Percentiles rank a stretch among this genome's conserved stretches.
These are phyloP conservation scores for Poecilia wingei DNA, from an alignment of 2,797 vertebrate genomes.

Conservation along the genomic window DNA sequence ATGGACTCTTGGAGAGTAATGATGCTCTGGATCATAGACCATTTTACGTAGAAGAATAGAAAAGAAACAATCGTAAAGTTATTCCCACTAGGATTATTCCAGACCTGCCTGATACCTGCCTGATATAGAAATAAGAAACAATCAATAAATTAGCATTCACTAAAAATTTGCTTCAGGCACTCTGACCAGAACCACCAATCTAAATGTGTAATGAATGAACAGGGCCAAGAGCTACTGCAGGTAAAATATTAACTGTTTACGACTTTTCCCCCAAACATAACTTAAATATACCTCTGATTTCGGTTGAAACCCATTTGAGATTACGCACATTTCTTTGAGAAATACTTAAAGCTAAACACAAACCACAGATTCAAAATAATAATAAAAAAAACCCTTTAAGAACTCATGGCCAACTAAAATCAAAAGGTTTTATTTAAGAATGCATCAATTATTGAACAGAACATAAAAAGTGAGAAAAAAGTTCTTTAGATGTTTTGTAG, in stretches of 20 bases:
- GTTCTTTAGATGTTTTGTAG: too few relatives aligned
- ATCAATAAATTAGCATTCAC: background rate
- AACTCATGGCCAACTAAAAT: too few relatives aligned
- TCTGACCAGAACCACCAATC: background rate
- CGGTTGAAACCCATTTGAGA: background rate
- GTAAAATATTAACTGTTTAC: background rate
- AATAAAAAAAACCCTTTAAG: too few relatives aligned
- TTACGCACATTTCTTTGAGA: background rate
- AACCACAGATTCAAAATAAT: background rate
- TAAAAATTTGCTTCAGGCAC: background rate
- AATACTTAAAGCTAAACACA: background rate
- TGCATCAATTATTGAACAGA: too few relatives aligned
- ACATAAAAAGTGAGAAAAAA: too few relatives aligned
- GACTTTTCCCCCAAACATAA: background rate
- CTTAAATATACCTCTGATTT: background rate
- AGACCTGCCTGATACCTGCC: background rate
- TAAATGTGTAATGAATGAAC: background rate
- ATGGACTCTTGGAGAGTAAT: background rate
- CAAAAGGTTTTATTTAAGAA: too few relatives aligned
- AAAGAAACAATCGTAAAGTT: background rate
- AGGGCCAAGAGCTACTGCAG: background rate
- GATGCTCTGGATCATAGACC: background rate
- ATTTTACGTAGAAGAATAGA: background rate
- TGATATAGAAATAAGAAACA: background rate
- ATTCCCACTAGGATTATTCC: background rate